These are phyloP conservation scores for Paratilapia polleni DNA, from an alignment of 2,113 vertebrate species.

Conservation along the genomic window DNA sequence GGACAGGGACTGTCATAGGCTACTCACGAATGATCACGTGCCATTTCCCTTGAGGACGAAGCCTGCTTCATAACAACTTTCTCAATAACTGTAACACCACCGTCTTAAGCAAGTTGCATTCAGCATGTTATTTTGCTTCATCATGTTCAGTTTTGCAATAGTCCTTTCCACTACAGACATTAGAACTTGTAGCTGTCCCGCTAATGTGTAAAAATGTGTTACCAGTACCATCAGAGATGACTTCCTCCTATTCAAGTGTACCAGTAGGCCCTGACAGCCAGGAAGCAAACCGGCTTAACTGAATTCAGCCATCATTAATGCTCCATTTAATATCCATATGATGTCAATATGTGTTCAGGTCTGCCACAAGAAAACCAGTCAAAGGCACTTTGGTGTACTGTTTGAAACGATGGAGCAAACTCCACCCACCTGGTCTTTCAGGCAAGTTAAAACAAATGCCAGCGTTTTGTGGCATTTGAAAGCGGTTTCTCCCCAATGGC, in stretches of 20 bases:
- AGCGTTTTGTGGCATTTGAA: neutral
- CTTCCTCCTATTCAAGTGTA: neutral
- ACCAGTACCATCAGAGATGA: neutral
- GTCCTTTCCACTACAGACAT: neutral
- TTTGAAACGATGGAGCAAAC: conserved; percentile 7
- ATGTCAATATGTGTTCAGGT: neutral
- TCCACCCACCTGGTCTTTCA: neutral
- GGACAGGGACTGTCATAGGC: neutral
- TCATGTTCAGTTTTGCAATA: neutral
- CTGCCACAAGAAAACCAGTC: neutral
- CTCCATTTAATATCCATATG: too few relatives aligned
- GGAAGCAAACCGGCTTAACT: neutral
- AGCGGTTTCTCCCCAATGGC: neutral
- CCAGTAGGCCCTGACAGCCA: neutral
- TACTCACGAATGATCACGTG: too few relatives aligned
- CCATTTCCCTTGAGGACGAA: neutral
- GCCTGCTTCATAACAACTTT: neutral
- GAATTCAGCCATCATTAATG: neutral
- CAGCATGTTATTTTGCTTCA: neutral
- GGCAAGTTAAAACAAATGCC: conserved; percentile 42
- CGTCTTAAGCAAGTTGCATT: neutral
- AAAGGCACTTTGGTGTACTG: neutral
- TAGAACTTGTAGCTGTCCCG: neutral
- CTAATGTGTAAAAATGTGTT: neutral
- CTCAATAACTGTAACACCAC: neutral